A percentile compares a stretch with the other conserved stretches of the same genome.
Evolutionary conservation across 2,113 vertebrate genomes (phyloP).

Genomic region (Trogon melanurus): DNA sequence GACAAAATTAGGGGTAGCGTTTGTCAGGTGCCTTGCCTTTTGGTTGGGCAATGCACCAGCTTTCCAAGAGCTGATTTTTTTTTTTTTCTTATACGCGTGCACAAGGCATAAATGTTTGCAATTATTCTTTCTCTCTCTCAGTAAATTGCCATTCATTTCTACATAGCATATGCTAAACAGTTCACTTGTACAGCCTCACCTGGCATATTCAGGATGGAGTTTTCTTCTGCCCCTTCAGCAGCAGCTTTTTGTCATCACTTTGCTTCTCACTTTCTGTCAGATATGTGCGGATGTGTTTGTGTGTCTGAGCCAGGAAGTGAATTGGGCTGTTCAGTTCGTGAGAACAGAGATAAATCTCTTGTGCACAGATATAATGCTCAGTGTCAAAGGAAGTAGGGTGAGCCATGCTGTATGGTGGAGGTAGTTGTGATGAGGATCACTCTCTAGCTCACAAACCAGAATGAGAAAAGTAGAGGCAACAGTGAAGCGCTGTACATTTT

Average conservation of each 20-base stretch:
- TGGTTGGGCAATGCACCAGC: not conserved
- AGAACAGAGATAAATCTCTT: slow-evolving; percentile 23
- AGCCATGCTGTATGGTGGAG: not conserved
- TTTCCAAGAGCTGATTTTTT: slow-evolving; percentile 19
- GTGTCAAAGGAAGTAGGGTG: not conserved
- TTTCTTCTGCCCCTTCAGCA: slow-evolving; percentile 9
- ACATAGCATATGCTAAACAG: slow-evolving; percentile 55
- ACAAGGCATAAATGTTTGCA: slow-evolving; percentile 48
- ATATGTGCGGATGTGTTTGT: not conserved
- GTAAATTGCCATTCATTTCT: slow-evolving; percentile 54
- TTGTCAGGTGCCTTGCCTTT: slow-evolving; percentile 56
- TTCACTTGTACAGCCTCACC: slow-evolving; percentile 40
- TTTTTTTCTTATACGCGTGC: not conserved
- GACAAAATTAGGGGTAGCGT: slow-evolving; percentile 38
- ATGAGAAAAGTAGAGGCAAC: not conserved
- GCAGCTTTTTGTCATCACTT: slow-evolving; percentile 25
- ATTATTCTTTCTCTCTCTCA: slow-evolving; percentile 51
- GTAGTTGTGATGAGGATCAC: not conserved
- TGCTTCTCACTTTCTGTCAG: slow-evolving; percentile 34
- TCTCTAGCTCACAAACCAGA: not conserved
- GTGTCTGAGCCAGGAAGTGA: slow-evolving; percentile 46
- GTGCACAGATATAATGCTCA: not conserved
- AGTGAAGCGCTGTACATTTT: not conserved
- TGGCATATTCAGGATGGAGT: slow-evolving; percentile 33
- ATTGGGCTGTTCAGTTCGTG: slow-evolving; percentile 20